These are phyloP conservation scores for Sylvia borin DNA, from an alignment of 2,797 vertebrate species.

Conservation along the genomic window DNA sequence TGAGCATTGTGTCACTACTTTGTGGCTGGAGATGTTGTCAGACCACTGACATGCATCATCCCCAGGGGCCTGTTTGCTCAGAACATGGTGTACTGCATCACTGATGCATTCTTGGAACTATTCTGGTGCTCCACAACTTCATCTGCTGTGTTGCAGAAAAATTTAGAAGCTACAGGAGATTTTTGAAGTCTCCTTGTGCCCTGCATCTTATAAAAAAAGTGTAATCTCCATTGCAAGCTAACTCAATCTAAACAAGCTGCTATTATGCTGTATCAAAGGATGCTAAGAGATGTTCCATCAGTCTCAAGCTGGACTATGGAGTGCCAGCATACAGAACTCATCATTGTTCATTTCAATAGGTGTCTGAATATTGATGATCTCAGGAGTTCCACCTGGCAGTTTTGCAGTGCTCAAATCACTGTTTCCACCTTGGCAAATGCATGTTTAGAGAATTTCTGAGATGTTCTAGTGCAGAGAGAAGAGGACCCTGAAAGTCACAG, in stretches of 20 bases:
- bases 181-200: not conserved
- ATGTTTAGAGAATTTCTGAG: not conserved
- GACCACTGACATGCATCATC: not conserved
- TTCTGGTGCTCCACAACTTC: not conserved
- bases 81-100: not conserved
- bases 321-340: not conserved
- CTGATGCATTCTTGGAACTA: not conserved
- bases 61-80: not conserved
- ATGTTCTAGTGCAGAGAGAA: not conserved
- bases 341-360: not conserved
- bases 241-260: not conserved
- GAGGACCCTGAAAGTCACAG: not conserved
- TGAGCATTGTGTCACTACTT: not conserved
- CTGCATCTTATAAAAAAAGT: not conserved
- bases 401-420: not conserved
- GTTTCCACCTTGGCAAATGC: not conserved
- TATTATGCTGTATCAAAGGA: not conserved
- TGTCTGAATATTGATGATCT: not conserved
- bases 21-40: not conserved
- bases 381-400: not conserved
- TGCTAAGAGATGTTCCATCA: not conserved
- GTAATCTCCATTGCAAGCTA: not conserved
- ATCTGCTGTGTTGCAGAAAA: not conserved
- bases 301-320: not conserved
- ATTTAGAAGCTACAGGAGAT: not conserved